phyloP scores from a whole-genome alignment of 1,140 invertebrate genomes.

The Wiebesia pumilae region DNA sequence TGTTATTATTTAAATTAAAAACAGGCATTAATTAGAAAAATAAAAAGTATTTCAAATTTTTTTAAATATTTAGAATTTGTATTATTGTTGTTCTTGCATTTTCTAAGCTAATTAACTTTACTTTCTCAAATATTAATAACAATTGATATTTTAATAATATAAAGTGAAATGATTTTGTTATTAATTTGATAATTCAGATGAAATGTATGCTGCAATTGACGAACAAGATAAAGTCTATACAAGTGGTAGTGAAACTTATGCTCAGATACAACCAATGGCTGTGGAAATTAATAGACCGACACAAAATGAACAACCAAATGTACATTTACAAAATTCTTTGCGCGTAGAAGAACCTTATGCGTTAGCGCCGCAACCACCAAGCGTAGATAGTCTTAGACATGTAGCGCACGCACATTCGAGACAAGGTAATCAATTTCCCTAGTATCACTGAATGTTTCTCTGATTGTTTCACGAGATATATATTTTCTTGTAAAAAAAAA shows the following conservation, averaged over 20 bases:
- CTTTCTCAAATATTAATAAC: too few relatives aligned
- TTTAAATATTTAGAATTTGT: too few relatives aligned
- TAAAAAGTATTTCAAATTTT: too few relatives aligned
- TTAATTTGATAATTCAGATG: slow-evolving; percentile 76
- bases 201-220: slow-evolving; percentile 92
- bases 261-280: slow-evolving; percentile 84
- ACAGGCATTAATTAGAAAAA: too few relatives aligned
- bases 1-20: neutral
- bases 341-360: slow-evolving; percentile 62
- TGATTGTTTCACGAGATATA: neutral
- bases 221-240: slow-evolving; percentile 85
- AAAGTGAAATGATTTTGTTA: neutral
- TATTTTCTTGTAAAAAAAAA: slow-evolving; percentile 34
- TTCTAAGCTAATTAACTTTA: neutral
- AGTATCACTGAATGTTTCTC: slow-evolving; percentile 18
- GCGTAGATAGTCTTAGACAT: slow-evolving; percentile 78
- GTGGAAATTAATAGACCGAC: slow-evolving; percentile 74
- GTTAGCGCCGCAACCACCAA: slow-evolving; percentile 76
- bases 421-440: slow-evolving; percentile 76
- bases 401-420: slow-evolving; percentile 81
- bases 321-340: slow-evolving; percentile 50
- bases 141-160: too few relatives aligned
- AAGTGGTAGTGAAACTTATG: slow-evolving; percentile 91
- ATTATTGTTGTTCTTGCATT: too few relatives aligned
- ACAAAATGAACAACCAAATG: slow-evolving; percentile 69